phyloP scores from a whole-genome alignment of 37 sponge, comb jelly and placozoan species.

The Mnemiopsis leidyi region DNA sequence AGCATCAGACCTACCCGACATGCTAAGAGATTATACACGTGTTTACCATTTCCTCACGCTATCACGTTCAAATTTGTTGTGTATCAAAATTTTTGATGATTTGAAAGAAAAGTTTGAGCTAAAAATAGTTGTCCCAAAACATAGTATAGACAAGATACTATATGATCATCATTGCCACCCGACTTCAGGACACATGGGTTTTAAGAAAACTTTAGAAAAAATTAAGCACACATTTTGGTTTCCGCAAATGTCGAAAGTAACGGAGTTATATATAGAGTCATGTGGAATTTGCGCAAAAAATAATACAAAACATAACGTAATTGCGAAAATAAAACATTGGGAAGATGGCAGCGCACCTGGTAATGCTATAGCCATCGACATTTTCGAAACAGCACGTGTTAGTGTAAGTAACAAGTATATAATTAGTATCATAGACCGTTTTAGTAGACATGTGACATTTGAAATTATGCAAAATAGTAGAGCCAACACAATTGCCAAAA shows the following conservation, averaged over 20 bases:
- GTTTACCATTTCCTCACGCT: not conserved
- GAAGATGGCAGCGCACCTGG: not conserved
- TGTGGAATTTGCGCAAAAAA: not conserved
- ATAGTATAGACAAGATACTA: not conserved
- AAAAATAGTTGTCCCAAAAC: not conserved
- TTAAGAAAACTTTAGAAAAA: not conserved
- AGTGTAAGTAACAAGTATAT: not conserved
- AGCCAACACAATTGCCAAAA: not conserved
- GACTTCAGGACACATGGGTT: not conserved
- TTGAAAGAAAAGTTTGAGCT: not conserved
- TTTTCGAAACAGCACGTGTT: not conserved
- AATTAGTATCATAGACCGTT: not conserved
- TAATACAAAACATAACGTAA: not conserved
- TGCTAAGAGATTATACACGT: not conserved
- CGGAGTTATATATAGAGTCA: not conserved
- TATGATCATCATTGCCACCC: not conserved
- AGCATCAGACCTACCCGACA: not conserved
- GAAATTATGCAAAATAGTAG: not conserved
- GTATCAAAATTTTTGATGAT: not conserved
- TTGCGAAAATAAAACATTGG: not conserved
- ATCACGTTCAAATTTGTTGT: not conserved
- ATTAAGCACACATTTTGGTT: not conserved
- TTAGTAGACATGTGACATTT: not conserved
- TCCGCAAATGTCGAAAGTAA: not conserved
- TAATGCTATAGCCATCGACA: not conserved